Evolutionary conservation across 2,888 invertebrate genomes (phyloP), one percentile per base, ranked within the genome.

Genomic region (Aphidoletes aphidimyza): DNA sequence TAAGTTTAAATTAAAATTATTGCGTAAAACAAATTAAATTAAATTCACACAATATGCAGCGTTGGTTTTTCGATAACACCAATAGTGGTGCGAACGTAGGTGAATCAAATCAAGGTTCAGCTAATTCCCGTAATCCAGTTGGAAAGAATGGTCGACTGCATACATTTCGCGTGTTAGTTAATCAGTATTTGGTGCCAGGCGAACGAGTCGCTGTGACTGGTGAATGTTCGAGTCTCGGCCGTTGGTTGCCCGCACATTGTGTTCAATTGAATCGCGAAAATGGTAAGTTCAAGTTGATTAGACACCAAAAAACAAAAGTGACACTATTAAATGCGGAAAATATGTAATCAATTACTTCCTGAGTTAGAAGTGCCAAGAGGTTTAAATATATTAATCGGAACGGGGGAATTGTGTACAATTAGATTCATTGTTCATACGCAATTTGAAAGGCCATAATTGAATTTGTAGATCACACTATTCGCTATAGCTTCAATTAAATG

Each of bases 181-280:
- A 91, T 85, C 86, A 87, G 30, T 88, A 91, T 86, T 88, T 94
- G 49, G 89, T 89, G 84, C 88, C 91, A 0, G 92, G 92, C 85
- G 95, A 96, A 89, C 91, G 90, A 85, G 91, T 96, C 34, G 95
- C 93, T 87, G 90, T 96, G 84, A 92, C 93, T 36, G 96, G 96
- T 69, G 93, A 92, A 88, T 92, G 92, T 85, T 89, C 90, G 37
- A 92, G 93, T 86, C 90, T 96, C 84, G 96, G 96, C 5, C 92
- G 92, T 87, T 96, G 96, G 96, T 91, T 92, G 86, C 91, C 92
- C 54, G 91, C 91, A 83, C 91, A 91, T 87, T 92, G 93, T 85
- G 89, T 94, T 2, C 88, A 91, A 19, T 90, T 96, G 86, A 87
- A 87, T 36, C 89, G 89, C 84, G 90, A 90, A 19, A 91, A 92